A percentile compares a stretch with the other conserved stretches of the same genome.
Evolutionary conservation across 1,140 invertebrate species (phyloP).

Genomic region (Araneus ventricosus): DNA sequence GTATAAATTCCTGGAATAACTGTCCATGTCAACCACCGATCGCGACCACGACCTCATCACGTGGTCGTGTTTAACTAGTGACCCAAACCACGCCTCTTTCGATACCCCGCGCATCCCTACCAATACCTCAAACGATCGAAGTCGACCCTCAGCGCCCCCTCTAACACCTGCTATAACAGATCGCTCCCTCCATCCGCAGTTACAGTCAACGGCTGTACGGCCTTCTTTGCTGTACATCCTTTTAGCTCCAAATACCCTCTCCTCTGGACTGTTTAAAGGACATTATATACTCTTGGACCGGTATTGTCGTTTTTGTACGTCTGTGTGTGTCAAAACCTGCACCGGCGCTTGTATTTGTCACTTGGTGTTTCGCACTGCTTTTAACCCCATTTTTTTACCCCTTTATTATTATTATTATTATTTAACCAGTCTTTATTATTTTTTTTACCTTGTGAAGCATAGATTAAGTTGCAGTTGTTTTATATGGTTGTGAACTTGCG

Average conservation of each 20-base stretch:
- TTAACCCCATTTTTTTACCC: neutral
- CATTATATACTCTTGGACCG: neutral
- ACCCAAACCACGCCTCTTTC: neutral
- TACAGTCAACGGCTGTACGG: neutral
- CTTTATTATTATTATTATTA: too few relatives aligned
- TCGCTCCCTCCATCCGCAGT: neutral
- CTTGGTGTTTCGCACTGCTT: neutral
- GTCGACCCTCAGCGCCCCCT: slow-evolving; percentile 43
- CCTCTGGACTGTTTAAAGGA: neutral
- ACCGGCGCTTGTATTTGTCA: slow-evolving; percentile 12
- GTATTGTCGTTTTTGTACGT: slow-evolving; percentile 30
- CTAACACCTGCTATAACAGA: slow-evolving; percentile 21
- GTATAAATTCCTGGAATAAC: neutral
- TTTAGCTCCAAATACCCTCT: neutral
- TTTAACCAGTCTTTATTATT: neutral
- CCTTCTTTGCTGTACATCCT: neutral
- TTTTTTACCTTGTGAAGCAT: neutral
- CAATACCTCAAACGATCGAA: slow-evolving; percentile 52
- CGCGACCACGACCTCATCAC: slow-evolving; percentile 15
- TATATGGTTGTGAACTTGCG: neutral
- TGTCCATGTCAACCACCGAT: neutral
- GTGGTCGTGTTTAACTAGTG: slow-evolving; percentile 50
- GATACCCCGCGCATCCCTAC: neutral
- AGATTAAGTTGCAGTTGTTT: slow-evolving; percentile 1
- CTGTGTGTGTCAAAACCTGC: slow-evolving; percentile 32